Evolutionary conservation across 2,888 invertebrate species (phyloP), one percentile per base, ranked within the genome.

Genomic region (Ochropleura plecta): DNA sequence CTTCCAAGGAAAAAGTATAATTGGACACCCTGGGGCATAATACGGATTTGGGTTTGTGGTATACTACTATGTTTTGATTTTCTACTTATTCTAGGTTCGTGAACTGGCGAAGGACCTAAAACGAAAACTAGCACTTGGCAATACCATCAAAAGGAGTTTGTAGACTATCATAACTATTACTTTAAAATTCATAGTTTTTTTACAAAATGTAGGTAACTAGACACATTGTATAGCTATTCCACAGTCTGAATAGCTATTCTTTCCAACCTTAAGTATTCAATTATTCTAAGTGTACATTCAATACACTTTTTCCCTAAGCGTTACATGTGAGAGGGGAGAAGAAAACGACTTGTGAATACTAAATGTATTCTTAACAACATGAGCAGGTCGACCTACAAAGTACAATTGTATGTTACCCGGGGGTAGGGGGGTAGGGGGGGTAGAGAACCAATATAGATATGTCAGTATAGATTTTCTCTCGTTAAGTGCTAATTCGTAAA

Each of bases 261-360:
- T 69, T 67, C 10, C 20, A 16, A 40, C 10, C 16, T 30, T 5
- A n/a, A 20, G 18, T 76, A 65, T 59, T 76, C 30, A 64, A 59
- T 59, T 51, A 44, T 49, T 51, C 18, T 42, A 62, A 18, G 14
- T 44, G 44, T 20, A 68, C 6, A 48, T 51, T 44, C 40, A 30
- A 55, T 30, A 49, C 18, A 63, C 42, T 44, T 18, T 14, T 49
- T 59, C n/a, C n/a, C 7, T 8, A 44, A 55, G n/a, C 14, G 14
- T 51, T 59, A 49, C 18, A 30, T 40, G 60, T 14, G 10, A 40
- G 14, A 16, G 20, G 70, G 40, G 71, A n/a, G 53, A 20, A 8
- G 42, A 53, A 40, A 14, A 62, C 44, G 49, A 40, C 18, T 20
- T 9, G 48, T 62, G 65, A 65, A 78, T 78, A 79, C 79, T 62